A percentile compares a stretch with the other conserved stretches of the same genome.
Conservation (phyloP, 2,113 vertebrate species). For the Salvelinus alpinus region DNA sequence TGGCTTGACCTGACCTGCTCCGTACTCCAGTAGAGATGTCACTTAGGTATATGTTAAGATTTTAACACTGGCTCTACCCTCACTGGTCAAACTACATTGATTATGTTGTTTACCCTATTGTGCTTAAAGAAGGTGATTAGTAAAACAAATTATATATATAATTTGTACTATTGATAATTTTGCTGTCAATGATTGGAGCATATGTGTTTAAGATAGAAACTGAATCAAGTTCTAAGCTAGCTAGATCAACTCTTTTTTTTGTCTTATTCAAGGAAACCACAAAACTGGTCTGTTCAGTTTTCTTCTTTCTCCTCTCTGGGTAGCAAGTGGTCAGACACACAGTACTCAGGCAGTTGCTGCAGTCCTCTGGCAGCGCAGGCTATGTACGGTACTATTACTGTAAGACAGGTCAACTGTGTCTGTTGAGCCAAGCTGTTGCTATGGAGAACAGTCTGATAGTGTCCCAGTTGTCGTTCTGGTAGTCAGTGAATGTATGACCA, state of each 20-base stretch:
- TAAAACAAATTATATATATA: not conserved
- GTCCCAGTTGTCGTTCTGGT: slow-evolving; percentile 25
- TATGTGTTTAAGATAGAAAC: not conserved
- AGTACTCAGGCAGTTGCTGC: not conserved
- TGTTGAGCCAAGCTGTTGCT: slow-evolving; percentile 11
- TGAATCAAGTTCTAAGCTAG: not conserved
- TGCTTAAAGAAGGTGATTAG: not conserved
- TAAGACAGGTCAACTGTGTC: not conserved
- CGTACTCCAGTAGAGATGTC: not conserved
- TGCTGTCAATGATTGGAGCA: not conserved
- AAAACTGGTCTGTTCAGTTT: too few relatives aligned
- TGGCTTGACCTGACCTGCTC: not conserved
- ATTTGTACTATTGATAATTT: not conserved
- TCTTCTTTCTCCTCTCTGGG: not conserved
- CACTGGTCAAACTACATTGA: not conserved
- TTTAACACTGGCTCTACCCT: not conserved
- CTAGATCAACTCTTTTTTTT: not conserved
- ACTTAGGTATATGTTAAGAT: not conserved
- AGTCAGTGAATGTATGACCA: slow-evolving; percentile 54
- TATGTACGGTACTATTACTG: slow-evolving; percentile 13
- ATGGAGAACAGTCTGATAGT: slow-evolving; percentile 8
- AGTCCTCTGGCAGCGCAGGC: slow-evolving; percentile 3
- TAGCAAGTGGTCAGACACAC: slow-evolving; percentile 16
- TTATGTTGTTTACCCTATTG: not conserved
- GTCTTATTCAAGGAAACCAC: not conserved